Evolutionary conservation across 2,113 vertebrate genomes (phyloP), one percentile per base, ranked within the genome.

Genomic region (Rissa tridactyla): DNA sequence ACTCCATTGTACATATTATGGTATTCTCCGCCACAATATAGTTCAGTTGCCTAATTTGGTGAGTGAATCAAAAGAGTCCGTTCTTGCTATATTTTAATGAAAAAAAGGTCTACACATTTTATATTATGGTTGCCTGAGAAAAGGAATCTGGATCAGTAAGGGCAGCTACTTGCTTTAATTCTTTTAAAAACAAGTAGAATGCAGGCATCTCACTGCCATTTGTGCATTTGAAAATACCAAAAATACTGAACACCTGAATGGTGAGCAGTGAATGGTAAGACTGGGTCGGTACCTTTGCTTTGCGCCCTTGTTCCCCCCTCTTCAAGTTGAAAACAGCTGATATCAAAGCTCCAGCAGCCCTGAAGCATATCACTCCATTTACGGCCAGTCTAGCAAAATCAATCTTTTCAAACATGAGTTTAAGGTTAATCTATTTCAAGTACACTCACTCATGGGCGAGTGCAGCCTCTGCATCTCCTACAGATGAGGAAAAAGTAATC

Each of bases 361-460:
- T 84, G 61, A 88, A 88, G 27, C n/a, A 8, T 42, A 15, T 58
- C 25, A 21, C 34, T 88, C 25, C 30, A 20, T 81, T 79, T 55
- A 38, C 11, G 54, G 47, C 34, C 72, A 57, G 36, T 61, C 32
- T 68, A 87, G 72, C 78, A 83, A 73, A 87, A 73, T 57, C 23
- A 62, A 79, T 87, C 72, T 91, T 82, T 87, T 91, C 71, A 49
- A 77, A 91, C 60, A 13, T 20, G 23, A 55, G n/a, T 44, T 82
- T 61, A 61, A 86, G 82, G 30, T 86, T 66, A 58, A 82, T 49
- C 38, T 61, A 7, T 68, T 91, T 91, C n/a, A 44, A 61, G 16
- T 38, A 66, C 1, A 0, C 32, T 77, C 26, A 21, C 70, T 86
- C 0, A 1, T 49, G 65, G 30, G n/a, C 61, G 66, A 72, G n/a